Evolutionary conservation across 2,113 vertebrate genomes (phyloP).

Genomic region (Felis catus): F.catus_Fca126_mat1.0 CM031411.1:69116001-69116500

Average conservation of each 20-base stretch:
- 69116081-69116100: background rate
- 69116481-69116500: background rate
- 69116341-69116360: slow-evolving; percentile 16
- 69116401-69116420: slow-evolving; percentile 20
- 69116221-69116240: slow-evolving; percentile 23
- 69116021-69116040: slow-evolving; percentile 32
- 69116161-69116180: slow-evolving; percentile 36
- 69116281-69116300: slow-evolving; percentile 26
- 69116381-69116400: slow-evolving; percentile 26
- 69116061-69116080: slow-evolving; percentile 2
- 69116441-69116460: background rate
- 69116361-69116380: slow-evolving; percentile 19
- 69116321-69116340: slow-evolving; percentile 53
- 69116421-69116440: background rate
- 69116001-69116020: slow-evolving; percentile 38
- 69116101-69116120: background rate
- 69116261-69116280: background rate
- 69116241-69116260: background rate
- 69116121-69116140: slow-evolving; percentile 45
- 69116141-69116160: slow-evolving; percentile 51
- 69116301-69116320: slow-evolving; percentile 36
- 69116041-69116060: slow-evolving; percentile 56
- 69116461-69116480: slow-evolving; percentile 39
- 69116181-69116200: slow-evolving; percentile 29
- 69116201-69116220: slow-evolving; percentile 27